phyloP scores from a whole-genome alignment of 2,888 invertebrate species.

The Endotricha flammealis region DNA sequence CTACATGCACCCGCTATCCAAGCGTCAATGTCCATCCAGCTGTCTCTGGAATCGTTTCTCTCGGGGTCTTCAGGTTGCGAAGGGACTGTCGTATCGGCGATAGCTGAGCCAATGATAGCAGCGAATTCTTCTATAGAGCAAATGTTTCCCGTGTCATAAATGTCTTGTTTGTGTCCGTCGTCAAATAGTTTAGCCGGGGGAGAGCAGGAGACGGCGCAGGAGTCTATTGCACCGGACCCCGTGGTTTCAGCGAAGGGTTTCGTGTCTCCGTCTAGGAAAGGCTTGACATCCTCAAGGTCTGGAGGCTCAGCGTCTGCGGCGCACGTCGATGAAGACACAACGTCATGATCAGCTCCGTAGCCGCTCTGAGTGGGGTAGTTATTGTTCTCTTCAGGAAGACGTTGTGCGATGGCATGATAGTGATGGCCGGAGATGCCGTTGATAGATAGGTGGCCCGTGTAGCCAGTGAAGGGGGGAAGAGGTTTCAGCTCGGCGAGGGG shows the following conservation, averaged over 20 bases:
- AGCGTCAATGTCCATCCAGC: conserved; percentile 93
- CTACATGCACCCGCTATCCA: conserved; percentile 90
- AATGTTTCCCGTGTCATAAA: conserved; percentile 79
- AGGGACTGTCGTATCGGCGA: conserved; percentile 92
- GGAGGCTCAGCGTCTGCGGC: conserved; percentile 81
- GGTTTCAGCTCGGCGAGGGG: conserved; percentile 88
- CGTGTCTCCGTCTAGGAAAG: conserved; percentile 76
- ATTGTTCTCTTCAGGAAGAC: conserved; percentile 85
- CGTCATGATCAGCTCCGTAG: conserved; percentile 82
- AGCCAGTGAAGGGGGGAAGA: conserved; percentile 91
- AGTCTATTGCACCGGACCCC: conserved; percentile 78
- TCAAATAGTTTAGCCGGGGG: conserved; percentile 73
- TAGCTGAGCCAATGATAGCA: conserved; percentile 91
- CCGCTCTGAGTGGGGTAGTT: conserved; percentile 81
- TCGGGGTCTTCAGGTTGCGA: conserved; percentile 84
- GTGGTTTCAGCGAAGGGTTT: conserved; percentile 72
- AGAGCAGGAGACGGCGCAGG: conserved; percentile 74
- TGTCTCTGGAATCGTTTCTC: conserved; percentile 84
- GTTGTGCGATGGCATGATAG: conserved; percentile 89
- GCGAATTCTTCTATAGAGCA: conserved; percentile 90
- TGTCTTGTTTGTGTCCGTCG: conserved; percentile 74
- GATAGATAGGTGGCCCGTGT: conserved; percentile 90
- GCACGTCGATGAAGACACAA: conserved; percentile 86
- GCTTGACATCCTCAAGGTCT: conserved; percentile 79
- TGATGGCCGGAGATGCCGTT: conserved; percentile 93